These are phyloP conservation scores for Dipus sagitta DNA, from an alignment of 2,797 vertebrate genomes.

Conservation along the genomic window DNA sequence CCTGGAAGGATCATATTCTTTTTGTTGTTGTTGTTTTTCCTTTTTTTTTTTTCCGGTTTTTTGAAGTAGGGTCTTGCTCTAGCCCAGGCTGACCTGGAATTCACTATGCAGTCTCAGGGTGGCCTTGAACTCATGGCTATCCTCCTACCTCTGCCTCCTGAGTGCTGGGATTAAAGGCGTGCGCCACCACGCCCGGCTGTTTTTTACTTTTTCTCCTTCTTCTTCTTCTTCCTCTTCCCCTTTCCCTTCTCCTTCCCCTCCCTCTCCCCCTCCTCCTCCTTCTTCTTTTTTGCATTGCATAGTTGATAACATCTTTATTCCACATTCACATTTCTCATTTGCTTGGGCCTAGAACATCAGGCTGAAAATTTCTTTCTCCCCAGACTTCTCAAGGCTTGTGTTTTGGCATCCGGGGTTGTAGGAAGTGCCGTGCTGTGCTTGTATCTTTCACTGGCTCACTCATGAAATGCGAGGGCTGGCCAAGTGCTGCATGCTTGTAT, in stretches of 20 bases:
- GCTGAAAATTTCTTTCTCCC: background rate
- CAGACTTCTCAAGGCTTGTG: background rate
- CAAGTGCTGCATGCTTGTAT: background rate
- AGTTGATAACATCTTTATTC: constrained; percentile 25
- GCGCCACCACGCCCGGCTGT: too few species aligned
- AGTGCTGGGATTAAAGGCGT: too few species aligned
- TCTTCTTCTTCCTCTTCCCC: too few species aligned
- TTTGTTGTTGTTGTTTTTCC: background rate
- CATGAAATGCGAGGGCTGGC: background rate
- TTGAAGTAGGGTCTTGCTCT: too few species aligned
- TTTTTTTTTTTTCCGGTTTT: too few species aligned
- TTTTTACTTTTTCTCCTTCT: too few species aligned
- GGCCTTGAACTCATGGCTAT: too few species aligned
- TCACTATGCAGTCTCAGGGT: too few species aligned
- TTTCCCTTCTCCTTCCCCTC: too few species aligned
- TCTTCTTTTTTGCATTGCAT: background rate
- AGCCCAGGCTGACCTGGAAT: too few species aligned
- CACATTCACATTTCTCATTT: background rate
- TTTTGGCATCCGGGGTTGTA: background rate
- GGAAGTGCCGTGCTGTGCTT: background rate
- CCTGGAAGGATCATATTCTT: background rate
- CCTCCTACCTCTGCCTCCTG: too few species aligned
- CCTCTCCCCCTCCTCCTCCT: too few species aligned
- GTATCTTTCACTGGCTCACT: background rate
- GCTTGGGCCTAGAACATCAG: background rate